A percentile compares a stretch with the other conserved stretches of the same genome.
These are phyloP conservation scores for Sander lucioperca DNA, from an alignment of 2,113 vertebrate genomes.

Conservation along the genomic window DNA sequence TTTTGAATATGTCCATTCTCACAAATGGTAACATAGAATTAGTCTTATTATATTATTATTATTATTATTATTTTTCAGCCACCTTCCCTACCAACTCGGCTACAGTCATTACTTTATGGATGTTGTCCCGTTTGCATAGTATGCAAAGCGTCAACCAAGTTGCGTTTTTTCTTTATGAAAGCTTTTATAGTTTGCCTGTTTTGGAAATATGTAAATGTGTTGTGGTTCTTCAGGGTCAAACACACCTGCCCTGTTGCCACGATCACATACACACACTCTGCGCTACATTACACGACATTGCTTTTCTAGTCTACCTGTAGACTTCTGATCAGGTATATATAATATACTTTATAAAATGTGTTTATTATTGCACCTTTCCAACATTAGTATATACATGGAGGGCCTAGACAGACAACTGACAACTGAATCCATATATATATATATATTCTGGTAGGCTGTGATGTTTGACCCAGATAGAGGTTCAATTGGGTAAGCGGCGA, in stretches of 20 bases:
- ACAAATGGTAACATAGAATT: background rate
- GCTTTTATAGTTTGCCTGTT: constrained; percentile 7
- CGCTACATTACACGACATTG: background rate
- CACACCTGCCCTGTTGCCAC: background rate
- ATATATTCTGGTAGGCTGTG: background rate
- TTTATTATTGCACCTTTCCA: background rate
- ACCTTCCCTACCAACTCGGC: background rate
- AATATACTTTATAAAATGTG: background rate
- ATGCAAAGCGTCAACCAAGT: constrained; percentile 67
- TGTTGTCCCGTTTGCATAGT: constrained; percentile 50
- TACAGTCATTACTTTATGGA: background rate
- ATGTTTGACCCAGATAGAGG: too few species aligned
- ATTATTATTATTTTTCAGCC: background rate
- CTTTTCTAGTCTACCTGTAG: background rate
- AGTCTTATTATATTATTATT: background rate
- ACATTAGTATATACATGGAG: too few species aligned
- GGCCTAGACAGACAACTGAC: background rate
- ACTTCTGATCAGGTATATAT: background rate
- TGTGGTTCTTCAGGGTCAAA: constrained; percentile 10
- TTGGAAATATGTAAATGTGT: constrained; percentile 58
- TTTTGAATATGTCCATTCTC: background rate
- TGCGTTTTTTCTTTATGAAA: constrained; percentile 27
- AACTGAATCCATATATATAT: background rate
- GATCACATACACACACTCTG: constrained; percentile 5
- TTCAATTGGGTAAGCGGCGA: too few species aligned